These are phyloP conservation scores for Oscheius sp. DNA, from an alignment of 2,888 invertebrate species.

Conservation along the genomic window DNA sequence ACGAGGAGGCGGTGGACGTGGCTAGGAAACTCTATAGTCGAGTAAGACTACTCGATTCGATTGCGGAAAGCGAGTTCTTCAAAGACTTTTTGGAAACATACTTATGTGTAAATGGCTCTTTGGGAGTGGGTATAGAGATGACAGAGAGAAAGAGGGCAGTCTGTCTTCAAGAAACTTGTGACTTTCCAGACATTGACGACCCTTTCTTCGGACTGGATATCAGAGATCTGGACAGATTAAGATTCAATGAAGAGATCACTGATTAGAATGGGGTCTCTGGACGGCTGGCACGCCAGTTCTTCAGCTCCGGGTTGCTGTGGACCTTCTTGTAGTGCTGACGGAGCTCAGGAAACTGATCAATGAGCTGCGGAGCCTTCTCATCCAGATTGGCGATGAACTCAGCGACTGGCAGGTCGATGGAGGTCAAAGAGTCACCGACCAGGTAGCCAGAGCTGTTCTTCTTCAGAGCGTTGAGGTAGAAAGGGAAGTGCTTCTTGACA, in stretches of 20 bases:
- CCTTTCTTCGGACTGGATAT: too few species aligned
- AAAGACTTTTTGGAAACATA: too few species aligned
- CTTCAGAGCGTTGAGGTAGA: constrained; percentile 53
- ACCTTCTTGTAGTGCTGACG: constrained; percentile 61
- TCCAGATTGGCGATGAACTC: constrained; percentile 49
- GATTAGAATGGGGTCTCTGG: constrained; percentile 51
- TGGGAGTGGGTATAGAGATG: too few species aligned
- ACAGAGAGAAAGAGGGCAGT: too few species aligned
- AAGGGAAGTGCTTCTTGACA: constrained; percentile 58
- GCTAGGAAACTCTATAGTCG: too few species aligned
- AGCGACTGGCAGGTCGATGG: constrained; percentile 64
- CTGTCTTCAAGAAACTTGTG: too few species aligned
- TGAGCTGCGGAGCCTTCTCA: constrained; percentile 48
- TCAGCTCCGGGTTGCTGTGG: constrained; percentile 57
- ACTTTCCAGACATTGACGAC: too few species aligned
- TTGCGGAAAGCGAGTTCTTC: too few species aligned
- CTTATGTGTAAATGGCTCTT: too few species aligned
- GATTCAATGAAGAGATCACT: not conserved
- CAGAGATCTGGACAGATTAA: too few species aligned
- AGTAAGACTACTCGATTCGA: too few species aligned
- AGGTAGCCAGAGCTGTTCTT: constrained; percentile 57
- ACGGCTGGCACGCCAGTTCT: constrained; percentile 60
- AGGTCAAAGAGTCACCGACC: constrained; percentile 56
- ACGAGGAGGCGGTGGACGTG: too few species aligned
- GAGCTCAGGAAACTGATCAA: constrained; percentile 57